These are phyloP conservation scores for Carcina quercana DNA, from an alignment of 2,888 invertebrate species.

Conservation along the genomic window DNA sequence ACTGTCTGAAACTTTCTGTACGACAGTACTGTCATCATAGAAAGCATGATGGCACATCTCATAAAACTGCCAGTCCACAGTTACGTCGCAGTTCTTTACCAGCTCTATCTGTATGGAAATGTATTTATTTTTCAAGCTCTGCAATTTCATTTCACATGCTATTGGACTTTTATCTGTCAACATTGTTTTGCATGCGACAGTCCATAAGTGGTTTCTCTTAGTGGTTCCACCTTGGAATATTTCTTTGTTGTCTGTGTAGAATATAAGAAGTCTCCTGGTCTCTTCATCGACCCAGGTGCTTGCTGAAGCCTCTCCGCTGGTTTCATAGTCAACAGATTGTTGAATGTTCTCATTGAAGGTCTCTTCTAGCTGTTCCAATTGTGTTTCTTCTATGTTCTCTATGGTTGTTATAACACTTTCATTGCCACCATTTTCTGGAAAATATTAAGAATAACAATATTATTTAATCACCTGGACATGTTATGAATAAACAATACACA, in stretches of 20 bases:
- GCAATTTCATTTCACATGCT: conserved; percentile 43
- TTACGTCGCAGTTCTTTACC: conserved; percentile 23
- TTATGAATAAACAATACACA: conserved; percentile 11
- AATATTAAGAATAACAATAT: neutral
- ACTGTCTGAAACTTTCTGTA: no score
- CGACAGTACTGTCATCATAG: conserved; percentile 34
- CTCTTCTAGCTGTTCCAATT: conserved; percentile 21
- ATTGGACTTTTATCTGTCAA: conserved; percentile 38
- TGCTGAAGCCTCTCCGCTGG: neutral
- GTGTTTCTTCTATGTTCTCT: conserved; percentile 16
- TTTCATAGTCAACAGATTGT: conserved; percentile 6
- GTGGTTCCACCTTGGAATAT: conserved; percentile 40
- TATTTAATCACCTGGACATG: neutral
- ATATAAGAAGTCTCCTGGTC: conserved; percentile 43
- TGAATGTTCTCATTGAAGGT: conserved; percentile 23
- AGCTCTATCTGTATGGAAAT: conserved; percentile 28
- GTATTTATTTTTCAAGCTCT: conserved; percentile 40
- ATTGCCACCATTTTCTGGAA: conserved; percentile 26
- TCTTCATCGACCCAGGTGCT: conserved; percentile 47
- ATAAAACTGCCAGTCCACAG: conserved; percentile 39
- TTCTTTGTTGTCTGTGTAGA: conserved; percentile 59
- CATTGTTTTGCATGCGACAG: conserved; percentile 59
- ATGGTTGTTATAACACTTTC: conserved; percentile 39
- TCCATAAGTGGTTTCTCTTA: conserved; percentile 50
- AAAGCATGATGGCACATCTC: conserved; percentile 52